These are phyloP conservation scores for Mesochorus sp. DNA, from an alignment of 2,888 invertebrate species.

Conservation along the genomic window DNA sequence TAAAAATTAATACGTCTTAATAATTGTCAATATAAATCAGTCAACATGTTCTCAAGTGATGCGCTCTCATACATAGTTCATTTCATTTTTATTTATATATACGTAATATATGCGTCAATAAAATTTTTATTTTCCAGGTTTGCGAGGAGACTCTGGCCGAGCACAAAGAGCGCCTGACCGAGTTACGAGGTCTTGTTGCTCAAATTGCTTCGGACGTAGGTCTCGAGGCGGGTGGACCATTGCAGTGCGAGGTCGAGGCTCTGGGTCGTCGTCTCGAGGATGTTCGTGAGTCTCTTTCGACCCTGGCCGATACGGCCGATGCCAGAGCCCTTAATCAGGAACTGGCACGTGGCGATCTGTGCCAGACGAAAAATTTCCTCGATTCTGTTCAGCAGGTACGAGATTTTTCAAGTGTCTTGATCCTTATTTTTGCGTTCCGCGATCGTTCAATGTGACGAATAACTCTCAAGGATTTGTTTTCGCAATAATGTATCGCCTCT, in stretches of 20 bases:
- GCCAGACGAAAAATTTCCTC: slow-evolving; percentile 85
- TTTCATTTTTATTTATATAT: too few species aligned
- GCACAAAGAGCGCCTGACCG: slow-evolving; percentile 87
- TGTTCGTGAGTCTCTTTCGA: slow-evolving; percentile 89
- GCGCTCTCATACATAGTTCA: too few species aligned
- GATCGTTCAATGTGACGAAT: neutral
- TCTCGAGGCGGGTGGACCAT: slow-evolving; percentile 86
- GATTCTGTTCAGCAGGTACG: slow-evolving; percentile 90
- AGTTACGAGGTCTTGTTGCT: slow-evolving; percentile 89
- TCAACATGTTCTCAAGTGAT: too few species aligned
- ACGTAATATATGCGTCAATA: neutral
- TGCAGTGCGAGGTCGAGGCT: slow-evolving; percentile 90
- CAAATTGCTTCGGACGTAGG: slow-evolving; percentile 92
- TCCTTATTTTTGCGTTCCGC: neutral
- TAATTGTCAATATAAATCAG: too few species aligned
- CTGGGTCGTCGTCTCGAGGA: slow-evolving; percentile 89
- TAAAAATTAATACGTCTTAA: too few species aligned
- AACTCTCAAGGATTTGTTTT: slow-evolving; percentile 35
- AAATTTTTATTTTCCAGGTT: slow-evolving; percentile 83
- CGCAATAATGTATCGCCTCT: slow-evolving; percentile 8
- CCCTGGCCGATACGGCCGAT: slow-evolving; percentile 90
- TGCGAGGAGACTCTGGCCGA: slow-evolving; percentile 89
- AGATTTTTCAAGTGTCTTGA: too few species aligned
- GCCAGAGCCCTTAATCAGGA: slow-evolving; percentile 85
- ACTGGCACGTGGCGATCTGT: slow-evolving; percentile 84